phyloP scores from a whole-genome alignment of 2,797 vertebrate species.

The Chaetodon trifasciatus region DNA sequence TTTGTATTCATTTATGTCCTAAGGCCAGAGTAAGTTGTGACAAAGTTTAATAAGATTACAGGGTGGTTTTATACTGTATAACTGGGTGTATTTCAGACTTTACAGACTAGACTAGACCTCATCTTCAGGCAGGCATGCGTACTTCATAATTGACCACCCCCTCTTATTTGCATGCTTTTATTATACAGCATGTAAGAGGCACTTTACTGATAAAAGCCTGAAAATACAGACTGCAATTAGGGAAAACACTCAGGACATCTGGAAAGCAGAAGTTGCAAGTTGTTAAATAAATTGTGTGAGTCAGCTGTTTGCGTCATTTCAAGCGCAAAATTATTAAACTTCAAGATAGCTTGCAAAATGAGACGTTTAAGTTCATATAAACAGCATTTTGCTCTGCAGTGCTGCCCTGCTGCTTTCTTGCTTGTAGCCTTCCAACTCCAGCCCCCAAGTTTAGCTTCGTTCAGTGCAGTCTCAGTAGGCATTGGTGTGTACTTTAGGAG shows the following conservation, averaged over 20 bases:
- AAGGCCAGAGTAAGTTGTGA: neutral
- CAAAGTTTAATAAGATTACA: neutral
- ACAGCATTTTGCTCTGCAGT: neutral
- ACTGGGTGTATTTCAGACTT: neutral
- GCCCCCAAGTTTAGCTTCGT: slow-evolving; percentile 13
- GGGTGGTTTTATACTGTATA: neutral
- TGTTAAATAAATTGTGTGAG: neutral
- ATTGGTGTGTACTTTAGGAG: slow-evolving; percentile 26
- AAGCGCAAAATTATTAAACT: neutral
- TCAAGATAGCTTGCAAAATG: slow-evolving; percentile 8
- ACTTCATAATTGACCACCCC: neutral
- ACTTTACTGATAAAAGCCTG: slow-evolving; percentile 10
- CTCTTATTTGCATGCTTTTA: slow-evolving; percentile 17
- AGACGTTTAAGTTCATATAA: slow-evolving; percentile 5
- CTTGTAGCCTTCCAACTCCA: slow-evolving; percentile 8
- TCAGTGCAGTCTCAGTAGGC: slow-evolving; percentile 38
- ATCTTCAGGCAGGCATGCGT: neutral
- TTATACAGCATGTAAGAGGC: neutral
- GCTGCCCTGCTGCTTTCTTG: neutral
- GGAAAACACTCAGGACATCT: neutral
- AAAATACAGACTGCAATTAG: neutral
- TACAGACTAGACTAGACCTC: neutral
- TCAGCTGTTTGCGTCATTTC: neutral
- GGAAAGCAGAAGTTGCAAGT: neutral
- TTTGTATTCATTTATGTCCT: neutral